A percentile compares a stretch with the other conserved stretches of the same genome.
phyloP scores from a whole-genome alignment of 2,113 vertebrate species.

The Xiphias gladius region DNA sequence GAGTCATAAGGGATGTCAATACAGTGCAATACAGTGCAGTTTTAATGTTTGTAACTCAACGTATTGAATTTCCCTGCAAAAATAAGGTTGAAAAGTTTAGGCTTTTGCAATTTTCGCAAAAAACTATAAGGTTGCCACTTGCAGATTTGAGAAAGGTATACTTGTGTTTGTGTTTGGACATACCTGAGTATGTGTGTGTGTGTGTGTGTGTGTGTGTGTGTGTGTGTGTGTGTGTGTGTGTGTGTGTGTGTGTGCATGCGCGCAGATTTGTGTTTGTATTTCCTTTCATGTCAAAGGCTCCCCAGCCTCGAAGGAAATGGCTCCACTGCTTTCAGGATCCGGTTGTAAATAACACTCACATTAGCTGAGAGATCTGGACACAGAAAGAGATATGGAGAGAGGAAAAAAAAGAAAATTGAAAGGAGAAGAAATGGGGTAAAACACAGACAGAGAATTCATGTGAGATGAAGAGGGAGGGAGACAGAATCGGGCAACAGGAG shows the following conservation, averaged over 20 bases:
- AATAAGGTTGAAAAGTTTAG: neutral
- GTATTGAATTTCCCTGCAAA: neutral
- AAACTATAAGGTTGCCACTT: neutral
- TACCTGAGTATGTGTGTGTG: neutral
- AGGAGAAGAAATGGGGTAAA: conserved; percentile 7
- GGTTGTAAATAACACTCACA: conserved; percentile 1
- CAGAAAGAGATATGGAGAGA: neutral
- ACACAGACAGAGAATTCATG: conserved; percentile 24
- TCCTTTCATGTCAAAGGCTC: neutral
- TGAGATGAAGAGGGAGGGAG: neutral
- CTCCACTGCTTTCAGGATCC: conserved; percentile 14
- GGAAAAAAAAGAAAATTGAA: neutral
- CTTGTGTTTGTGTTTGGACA: no score
- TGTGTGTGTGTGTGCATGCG: neutral
- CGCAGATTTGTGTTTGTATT: neutral
- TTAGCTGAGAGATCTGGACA: conserved; percentile 20
- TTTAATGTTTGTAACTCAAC: neutral
- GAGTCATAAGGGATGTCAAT: conserved; percentile 11
- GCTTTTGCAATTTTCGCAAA: neutral
- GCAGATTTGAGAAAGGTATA: no score
- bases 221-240: neutral
- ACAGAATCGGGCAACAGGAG: neutral
- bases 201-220: neutral
- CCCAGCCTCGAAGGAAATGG: neutral
- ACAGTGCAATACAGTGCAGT: no score